Evolutionary conservation across 23 tunicate genomes (phyloP), one percentile per base, ranked within the genome.

Genomic region (Ciona savignyi): DNA sequence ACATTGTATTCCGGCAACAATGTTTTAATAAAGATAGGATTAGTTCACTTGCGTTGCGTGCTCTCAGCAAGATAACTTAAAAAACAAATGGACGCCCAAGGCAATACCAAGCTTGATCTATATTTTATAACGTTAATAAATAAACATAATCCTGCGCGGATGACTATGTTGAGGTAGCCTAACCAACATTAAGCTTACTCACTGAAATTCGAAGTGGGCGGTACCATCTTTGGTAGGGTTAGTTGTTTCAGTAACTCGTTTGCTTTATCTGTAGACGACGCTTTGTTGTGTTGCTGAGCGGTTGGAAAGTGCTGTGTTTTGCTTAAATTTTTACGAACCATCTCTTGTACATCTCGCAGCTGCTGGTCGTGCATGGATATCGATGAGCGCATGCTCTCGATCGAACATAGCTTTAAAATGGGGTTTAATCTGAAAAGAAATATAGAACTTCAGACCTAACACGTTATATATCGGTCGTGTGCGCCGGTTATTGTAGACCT

Each of bases 341-440:
- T 63, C 15, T 63, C 6, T 25, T 63, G 28, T 9, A 63, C 67
- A 22, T 63, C 28, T 20, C 67, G 56, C 9, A 42, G 11, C 56
- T 42, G 56, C 9, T 42, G 56, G 56, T 42, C 56, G 56, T 42
- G 56, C 56, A 42, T 42, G 56, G 56, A 42, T 42, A 42, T 42
- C 26, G 67, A 22, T 9, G 67, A 63, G 6, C 28, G 15, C 26
- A 63, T 63, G 28, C 67, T 25, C 26, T 82, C 87, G 49, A 73
- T 29, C 26, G 87, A 73, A 31, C 77, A 67, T 1, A 82, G 87
- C 70, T 82, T 82, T 1, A 82, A 67, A 24, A 82, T 82, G 0
- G 87, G 87, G 29, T 82, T 82, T 34, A 78, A 56, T 67, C 87
- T 82, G 62, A 49, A 49, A 11, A 49, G 61, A 49, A 63, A 22